Evolutionary conservation across 2,797 vertebrate genomes (phyloP).

Genomic region (Halcyon badia): DNA sequence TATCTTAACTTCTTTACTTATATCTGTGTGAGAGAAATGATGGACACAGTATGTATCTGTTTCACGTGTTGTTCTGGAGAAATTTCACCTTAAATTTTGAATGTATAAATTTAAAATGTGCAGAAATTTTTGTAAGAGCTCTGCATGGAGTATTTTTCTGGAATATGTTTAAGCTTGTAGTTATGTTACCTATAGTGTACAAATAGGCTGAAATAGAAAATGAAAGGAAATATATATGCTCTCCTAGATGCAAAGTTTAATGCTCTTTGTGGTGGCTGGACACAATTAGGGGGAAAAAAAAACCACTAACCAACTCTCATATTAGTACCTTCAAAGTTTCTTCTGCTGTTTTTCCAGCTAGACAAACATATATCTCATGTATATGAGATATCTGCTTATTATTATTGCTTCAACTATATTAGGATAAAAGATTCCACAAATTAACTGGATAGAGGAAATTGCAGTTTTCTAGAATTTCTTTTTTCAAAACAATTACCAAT

Average conservation of each 20-base stretch:
- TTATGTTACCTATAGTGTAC: background rate
- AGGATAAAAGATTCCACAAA: background rate
- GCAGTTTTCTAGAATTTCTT: background rate
- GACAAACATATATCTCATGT: too few species aligned
- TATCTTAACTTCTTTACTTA: background rate
- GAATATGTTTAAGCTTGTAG: background rate
- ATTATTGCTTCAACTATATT: background rate
- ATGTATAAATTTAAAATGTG: background rate
- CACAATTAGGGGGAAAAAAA: too few species aligned
- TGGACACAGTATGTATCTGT: background rate
- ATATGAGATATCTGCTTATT: background rate
- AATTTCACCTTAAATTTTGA: background rate
- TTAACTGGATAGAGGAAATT: background rate
- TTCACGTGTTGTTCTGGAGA: background rate
- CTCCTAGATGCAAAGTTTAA: background rate
- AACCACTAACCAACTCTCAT: too few species aligned
- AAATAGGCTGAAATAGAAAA: background rate
- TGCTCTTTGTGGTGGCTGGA: background rate
- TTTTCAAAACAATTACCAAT: background rate
- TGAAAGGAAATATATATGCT: background rate
- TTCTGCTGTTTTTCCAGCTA: background rate
- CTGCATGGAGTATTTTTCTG: background rate
- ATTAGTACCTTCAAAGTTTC: background rate
- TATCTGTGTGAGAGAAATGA: background rate
- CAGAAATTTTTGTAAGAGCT: background rate